A percentile compares a stretch with the other conserved stretches of the same genome.
These are phyloP conservation scores for Myrmecobius fasciatus DNA, from an alignment of 2,113 vertebrate genomes.

Conservation along the genomic window DNA sequence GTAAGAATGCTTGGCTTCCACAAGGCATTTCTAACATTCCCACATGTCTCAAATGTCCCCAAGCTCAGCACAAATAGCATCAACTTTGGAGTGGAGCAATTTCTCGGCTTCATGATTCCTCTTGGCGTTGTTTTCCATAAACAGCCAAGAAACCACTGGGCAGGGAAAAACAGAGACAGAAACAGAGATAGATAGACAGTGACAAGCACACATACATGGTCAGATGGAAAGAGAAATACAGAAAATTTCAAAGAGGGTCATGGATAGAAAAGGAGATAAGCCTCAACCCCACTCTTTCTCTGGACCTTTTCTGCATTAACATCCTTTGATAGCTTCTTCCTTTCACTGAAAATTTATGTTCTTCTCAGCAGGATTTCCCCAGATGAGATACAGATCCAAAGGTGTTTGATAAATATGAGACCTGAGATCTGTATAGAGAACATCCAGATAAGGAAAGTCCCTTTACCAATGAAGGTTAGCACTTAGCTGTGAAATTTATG, in stretches of 20 bases:
- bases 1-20: constrained; percentile 68
- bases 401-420: neutral
- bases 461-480: neutral
- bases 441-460: neutral
- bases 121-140: constrained; percentile 52
- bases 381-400: neutral
- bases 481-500: neutral
- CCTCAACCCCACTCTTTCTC: neutral
- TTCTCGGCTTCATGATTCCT: constrained; percentile 63
- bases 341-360: neutral
- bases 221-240: neutral
- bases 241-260: neutral
- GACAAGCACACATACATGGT: neutral
- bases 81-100: constrained; percentile 48
- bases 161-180: neutral
- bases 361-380: constrained; percentile 47
- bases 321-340: constrained; percentile 27
- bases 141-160: constrained; percentile 35
- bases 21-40: constrained; percentile 75
- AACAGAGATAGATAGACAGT: no score
- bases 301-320: neutral
- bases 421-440: neutral
- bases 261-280: constrained; percentile 43
- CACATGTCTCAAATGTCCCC: constrained; percentile 73
- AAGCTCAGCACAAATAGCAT: constrained; percentile 71